A percentile compares a stretch with the other conserved stretches of the same genome.
Conservation (phyloP, 1,140 invertebrate species). For the Megalopta genalis region DNA sequence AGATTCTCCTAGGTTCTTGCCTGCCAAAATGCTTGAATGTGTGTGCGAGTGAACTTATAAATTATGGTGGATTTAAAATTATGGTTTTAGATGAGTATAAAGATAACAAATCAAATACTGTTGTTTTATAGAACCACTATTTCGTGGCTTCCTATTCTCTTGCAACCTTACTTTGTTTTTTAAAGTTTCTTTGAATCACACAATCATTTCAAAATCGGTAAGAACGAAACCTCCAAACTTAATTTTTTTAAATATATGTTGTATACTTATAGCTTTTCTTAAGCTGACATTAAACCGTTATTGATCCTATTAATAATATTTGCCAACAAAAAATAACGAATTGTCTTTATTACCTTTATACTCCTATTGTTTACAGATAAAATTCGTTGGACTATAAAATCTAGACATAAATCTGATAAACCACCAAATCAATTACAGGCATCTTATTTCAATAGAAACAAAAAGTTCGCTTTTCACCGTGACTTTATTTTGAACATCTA, state of each 20-base stretch:
- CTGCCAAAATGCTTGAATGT: constrained; percentile 77
- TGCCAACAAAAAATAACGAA: background rate
- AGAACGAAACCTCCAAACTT: constrained; percentile 12
- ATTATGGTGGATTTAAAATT: constrained; percentile 69
- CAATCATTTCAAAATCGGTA: background rate
- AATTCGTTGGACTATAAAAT: constrained; percentile 30
- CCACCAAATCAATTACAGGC: background rate
- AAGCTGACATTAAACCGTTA: constrained; percentile 14
- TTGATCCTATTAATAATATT: background rate
- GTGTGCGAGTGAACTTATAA: constrained; percentile 68
- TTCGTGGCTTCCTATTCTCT: constrained; percentile 68
- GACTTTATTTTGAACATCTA: constrained; percentile 14
- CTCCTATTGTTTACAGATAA: constrained; percentile 30
- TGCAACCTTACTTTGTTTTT: constrained; percentile 7
- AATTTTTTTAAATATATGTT: constrained; percentile 4
- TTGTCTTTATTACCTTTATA: constrained; percentile 61
- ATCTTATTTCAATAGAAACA: constrained; percentile 8
- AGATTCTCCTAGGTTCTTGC: constrained; percentile 73
- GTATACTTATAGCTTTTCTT: constrained; percentile 10
- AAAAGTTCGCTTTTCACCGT: background rate
- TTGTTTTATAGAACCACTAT: constrained; percentile 70
- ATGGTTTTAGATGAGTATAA: constrained; percentile 74
- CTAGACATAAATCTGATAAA: constrained; percentile 8
- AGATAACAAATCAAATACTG: constrained; percentile 72
- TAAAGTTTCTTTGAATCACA: background rate